Base-by-base conservation (phyloP, 2,888 invertebrate genomes). In the Agrochola lychnidis region DNA sequence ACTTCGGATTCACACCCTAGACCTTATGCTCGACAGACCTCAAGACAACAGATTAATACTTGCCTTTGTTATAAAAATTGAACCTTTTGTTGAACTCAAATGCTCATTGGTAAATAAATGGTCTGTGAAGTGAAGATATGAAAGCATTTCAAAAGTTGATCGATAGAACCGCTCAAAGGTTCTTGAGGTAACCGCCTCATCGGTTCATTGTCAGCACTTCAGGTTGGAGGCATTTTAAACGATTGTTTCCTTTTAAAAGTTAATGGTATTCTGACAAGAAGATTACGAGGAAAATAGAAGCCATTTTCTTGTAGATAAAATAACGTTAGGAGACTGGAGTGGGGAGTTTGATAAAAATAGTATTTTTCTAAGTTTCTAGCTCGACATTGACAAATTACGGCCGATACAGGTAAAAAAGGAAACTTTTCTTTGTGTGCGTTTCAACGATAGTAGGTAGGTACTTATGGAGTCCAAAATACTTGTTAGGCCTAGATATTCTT, bases 41-140 rank as follows among this genome's bases (percentile, higher is more conserved):
- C 19, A 19, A 30, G 9, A 36, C 4, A 19, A 16, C 51, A 76
- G 53, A 76, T 40, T 16, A 61, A 36, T 30, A 40, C 16, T 51
- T 51, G 25, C 30, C 42, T 53, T 68, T 74, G 63, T 82, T 45
- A 36, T 56, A 51, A 70, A 76, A 82, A 56, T 22, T 22, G 25
- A 64, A 30, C 25, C 62, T 63, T 67, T 81, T 70, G 53, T 82
- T 36, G 48, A 63, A 68, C 68, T 59, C 14, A 12, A 70, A 62
- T 42, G 68, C 22, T 72, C 69, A 72, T 61, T 79, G 72, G 40
- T 40, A 51, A 66, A 72, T 59, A 78, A 83, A 70, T 83, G 51
- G 42, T 19, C 64, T 72, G 79, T 51, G 12, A 81, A 71, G 42
- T 6, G 53, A 56, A 78, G 83, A 83, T 83, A 78, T 71, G 30